Evolutionary conservation across 1,140 invertebrate genomes (phyloP).

Genomic region (Vanessa atalanta): DNA sequence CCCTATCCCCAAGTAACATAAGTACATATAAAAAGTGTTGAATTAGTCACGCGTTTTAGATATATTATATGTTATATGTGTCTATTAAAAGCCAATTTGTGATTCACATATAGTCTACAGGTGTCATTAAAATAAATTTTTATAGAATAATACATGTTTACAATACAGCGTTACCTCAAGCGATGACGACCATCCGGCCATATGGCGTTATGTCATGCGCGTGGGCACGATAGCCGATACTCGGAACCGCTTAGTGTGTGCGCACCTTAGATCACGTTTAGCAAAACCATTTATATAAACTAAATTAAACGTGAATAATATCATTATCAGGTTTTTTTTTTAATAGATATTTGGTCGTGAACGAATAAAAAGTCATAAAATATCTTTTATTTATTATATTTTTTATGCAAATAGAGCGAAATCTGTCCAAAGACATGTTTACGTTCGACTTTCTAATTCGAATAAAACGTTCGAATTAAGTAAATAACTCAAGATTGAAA

Average conservation of each 20-base stretch:
- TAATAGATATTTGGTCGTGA: not conserved
- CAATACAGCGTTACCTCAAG: slow-evolving; percentile 1
- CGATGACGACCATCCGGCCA: slow-evolving; percentile 37
- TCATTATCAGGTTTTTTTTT: not conserved
- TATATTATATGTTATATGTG: too few relatives aligned
- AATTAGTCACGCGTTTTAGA: too few relatives aligned
- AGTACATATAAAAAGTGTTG: too few relatives aligned
- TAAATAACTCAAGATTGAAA: too few relatives aligned
- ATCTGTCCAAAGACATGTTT: too few relatives aligned
- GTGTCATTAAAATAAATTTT: slow-evolving; percentile 15
- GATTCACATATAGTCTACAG: not conserved
- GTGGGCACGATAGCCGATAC: slow-evolving; percentile 38
- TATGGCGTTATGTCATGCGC: slow-evolving; percentile 53
- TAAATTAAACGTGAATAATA: not conserved
- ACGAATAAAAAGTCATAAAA: not conserved
- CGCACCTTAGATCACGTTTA: slow-evolving; percentile 30
- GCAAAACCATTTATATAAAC: not conserved
- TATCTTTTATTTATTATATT: too few relatives aligned
- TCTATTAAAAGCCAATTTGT: too few relatives aligned
- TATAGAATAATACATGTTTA: slow-evolving; percentile 23
- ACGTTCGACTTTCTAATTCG: too few relatives aligned
- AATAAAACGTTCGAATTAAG: too few relatives aligned
- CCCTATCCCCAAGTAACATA: too few relatives aligned
- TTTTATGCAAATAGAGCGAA: too few relatives aligned
- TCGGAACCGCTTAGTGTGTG: slow-evolving; percentile 17